phyloP scores from a whole-genome alignment of 2,888 invertebrate genomes.

The Tipula confusa region DNA sequence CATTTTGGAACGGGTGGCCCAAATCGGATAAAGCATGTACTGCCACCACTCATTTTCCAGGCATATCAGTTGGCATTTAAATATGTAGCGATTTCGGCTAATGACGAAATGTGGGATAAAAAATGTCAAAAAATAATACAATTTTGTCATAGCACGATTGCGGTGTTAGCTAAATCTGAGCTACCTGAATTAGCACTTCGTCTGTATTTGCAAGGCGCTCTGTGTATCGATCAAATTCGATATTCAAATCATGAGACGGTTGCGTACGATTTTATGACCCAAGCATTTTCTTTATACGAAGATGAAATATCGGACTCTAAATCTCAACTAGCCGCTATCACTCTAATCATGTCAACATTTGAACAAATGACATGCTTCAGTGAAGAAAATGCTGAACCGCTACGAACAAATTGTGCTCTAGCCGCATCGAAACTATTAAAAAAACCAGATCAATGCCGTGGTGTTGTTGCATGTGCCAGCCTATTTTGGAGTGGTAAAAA shows the following conservation, averaged over 20 bases:
- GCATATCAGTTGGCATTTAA: conserved; percentile 84
- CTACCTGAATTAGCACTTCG: conserved; percentile 88
- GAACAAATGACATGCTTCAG: conserved; percentile 93
- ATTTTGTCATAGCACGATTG: conserved; percentile 94
- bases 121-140: conserved; percentile 98
- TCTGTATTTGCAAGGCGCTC: conserved; percentile 91
- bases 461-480: conserved; percentile 89
- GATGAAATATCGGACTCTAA: conserved; percentile 98
- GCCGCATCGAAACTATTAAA: conserved; percentile 94
- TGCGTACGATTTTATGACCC: conserved; percentile 95
- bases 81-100: conserved; percentile 69
- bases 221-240: conserved; percentile 85
- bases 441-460: conserved; percentile 97
- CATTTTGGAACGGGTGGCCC: conserved; percentile 89
- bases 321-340: conserved; percentile 93
- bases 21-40: conserved; percentile 78
- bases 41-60: conserved; percentile 93
- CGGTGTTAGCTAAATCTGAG: conserved; percentile 90
- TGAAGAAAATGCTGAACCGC: conserved; percentile 94
- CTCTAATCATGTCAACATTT: conserved; percentile 90
- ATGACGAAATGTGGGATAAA: conserved; percentile 96
- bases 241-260: conserved; percentile 95
- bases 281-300: conserved; percentile 93
- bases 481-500: conserved; percentile 92
- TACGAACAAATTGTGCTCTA: conserved; percentile 91